Evolutionary conservation across 2,888 invertebrate genomes (phyloP).

Genomic region (Andrena praecox): DNA sequence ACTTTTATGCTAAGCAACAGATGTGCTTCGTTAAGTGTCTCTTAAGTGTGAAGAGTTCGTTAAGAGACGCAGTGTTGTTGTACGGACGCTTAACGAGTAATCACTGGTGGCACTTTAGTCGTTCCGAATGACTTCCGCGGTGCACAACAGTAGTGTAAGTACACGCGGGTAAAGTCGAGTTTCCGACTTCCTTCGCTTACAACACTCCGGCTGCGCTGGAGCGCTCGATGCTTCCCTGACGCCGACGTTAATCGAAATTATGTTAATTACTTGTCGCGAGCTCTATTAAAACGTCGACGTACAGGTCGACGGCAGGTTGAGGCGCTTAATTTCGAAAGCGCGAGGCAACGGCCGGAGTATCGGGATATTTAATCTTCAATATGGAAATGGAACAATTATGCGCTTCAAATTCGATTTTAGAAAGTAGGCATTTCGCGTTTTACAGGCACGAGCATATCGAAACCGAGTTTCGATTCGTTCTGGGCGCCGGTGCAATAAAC

Average conservation of each 20-base stretch:
- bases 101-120: not conserved
- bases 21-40: not conserved
- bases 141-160: not conserved
- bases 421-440: slow-evolving; percentile 37
- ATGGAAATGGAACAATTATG: slow-evolving; percentile 46
- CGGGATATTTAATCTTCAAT: slow-evolving; percentile 34
- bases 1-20: not conserved
- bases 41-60: not conserved
- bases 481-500: slow-evolving; percentile 7
- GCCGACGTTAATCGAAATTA: slow-evolving; percentile 11
- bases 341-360: slow-evolving; percentile 17
- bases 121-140: not conserved
- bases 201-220: not conserved
- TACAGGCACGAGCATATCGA: not conserved
- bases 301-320: slow-evolving; percentile 12
- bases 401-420: slow-evolving; percentile 47
- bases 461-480: slow-evolving; percentile 10
- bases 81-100: not conserved
- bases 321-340: not conserved
- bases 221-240: too few species aligned
- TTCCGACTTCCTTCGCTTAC: not conserved
- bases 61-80: not conserved
- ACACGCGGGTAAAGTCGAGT: not conserved
- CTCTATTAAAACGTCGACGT: slow-evolving; percentile 2
- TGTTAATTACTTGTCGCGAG: not conserved